Conservation (phyloP, 2,113 vertebrate genomes). For the Anolis carolinensis region DNA sequence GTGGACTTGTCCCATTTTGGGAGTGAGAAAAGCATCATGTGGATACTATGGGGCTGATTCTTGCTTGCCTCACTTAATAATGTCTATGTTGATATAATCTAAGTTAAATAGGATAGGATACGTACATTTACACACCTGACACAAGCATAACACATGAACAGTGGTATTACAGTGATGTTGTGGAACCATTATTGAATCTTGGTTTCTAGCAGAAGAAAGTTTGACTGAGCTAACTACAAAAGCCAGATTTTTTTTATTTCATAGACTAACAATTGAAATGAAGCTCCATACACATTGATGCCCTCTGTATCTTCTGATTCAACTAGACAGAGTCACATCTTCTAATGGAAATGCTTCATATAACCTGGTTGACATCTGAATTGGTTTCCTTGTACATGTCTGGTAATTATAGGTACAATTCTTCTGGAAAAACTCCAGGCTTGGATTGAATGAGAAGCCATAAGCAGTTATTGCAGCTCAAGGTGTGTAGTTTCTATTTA, state of each 20-base stretch:
- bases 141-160: not conserved
- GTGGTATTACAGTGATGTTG: not conserved
- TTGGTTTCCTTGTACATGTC: not conserved
- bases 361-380: not conserved
- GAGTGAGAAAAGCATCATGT: no score
- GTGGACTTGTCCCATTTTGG: no score
- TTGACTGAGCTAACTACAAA: not conserved
- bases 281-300: not conserved
- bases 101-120: no score
- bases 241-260: not conserved
- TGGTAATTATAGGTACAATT: not conserved
- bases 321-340: not conserved
- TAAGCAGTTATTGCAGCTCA: conserved; percentile 12
- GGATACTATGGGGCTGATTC: no score
- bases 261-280: not conserved
- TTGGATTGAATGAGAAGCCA: not conserved
- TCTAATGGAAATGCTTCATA: not conserved
- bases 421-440: conserved; percentile 8
- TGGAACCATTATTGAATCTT: not conserved
- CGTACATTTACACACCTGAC: not conserved
- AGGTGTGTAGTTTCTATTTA: conserved; percentile 20
- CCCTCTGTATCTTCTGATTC: not conserved
- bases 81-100: no score
- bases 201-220: not conserved
- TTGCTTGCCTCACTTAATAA: no score